Evolutionary conservation across 2,113 vertebrate genomes (phyloP), one percentile per base, ranked within the genome.

Genomic region (Dolichotis patagonum): DNA sequence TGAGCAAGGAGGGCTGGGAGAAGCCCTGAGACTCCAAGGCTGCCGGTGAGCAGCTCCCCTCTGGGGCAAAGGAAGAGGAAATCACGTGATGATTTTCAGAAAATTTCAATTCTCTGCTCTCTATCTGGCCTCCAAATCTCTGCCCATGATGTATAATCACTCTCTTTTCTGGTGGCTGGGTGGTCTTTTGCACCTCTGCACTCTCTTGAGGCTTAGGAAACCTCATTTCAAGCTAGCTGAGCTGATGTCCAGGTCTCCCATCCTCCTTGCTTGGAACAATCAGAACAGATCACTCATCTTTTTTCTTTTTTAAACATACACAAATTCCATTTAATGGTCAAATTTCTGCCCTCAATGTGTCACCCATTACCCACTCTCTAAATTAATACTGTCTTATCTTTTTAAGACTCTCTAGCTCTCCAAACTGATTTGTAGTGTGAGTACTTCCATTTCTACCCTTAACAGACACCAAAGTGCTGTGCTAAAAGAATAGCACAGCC

Each of bases 401-500:
- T n/a, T 84, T 73, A 32, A 41, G 1, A 38, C 13, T 9, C 62
- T 19, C 8, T 43, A 69, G 6, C 35, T 58, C 5, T 28, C 41
- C 17, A 35, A 30, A 83, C 88, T 19, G n/a, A n/a, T 38, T 91
- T 43, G 75, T 1, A 71, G 63, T 4, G 54, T 88, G 4, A 82
- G 26, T 22, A 67, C 24, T 13, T 91, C 60, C 58, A 32, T 52
- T 77, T 82, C 80, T n/a, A 54, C 52, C 9, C 13, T 35, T 22
- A 60, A 67, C 54, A 19, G 86, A 75, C 83, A 89, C 3, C 63
- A 62, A 96, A 93, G 10, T 54, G 17, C 28, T n/a, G 92, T 41
- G n/a, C 7, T 67, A 54, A 86, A 78, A 0, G 1, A 56, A 83
- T 7, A 80, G 5, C 41, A 24, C 17, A 95, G 58, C 82, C 41